These are phyloP conservation scores for Mimumesa dahlbomi DNA, from an alignment of 2,888 invertebrate species.

Conservation along the genomic window DNA sequence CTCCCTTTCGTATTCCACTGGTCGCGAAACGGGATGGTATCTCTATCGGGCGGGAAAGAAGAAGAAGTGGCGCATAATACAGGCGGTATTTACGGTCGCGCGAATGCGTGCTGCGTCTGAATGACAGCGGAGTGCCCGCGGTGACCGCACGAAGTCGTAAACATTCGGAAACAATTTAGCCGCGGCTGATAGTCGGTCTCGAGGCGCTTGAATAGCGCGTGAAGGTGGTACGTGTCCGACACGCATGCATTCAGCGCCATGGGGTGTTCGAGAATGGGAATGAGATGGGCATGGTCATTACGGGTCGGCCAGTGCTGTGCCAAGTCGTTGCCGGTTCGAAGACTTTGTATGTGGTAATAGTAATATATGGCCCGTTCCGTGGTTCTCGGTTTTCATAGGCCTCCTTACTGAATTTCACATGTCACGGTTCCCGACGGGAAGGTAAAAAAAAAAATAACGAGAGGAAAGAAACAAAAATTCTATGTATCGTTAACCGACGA, in stretches of 20 bases:
- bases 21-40: constrained; percentile 6
- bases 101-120: constrained; percentile 42
- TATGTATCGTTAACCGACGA: no score
- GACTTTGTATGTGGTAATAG: constrained; percentile 8
- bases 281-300: constrained; percentile 64
- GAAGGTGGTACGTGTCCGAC: constrained; percentile 66
- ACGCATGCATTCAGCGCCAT: constrained; percentile 66
- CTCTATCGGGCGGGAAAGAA: background rate
- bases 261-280: constrained; percentile 59
- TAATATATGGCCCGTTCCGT: background rate
- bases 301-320: constrained; percentile 37
- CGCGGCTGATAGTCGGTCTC: constrained; percentile 60
- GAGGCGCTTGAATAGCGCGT: constrained; percentile 67
- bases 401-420: constrained; percentile 25
- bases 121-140: constrained; percentile 47
- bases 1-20: no score
- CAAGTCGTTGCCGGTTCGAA: constrained; percentile 23
- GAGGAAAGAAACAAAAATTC: constrained; percentile 14
- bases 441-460: background rate
- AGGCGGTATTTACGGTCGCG: constrained; percentile 42
- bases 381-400: background rate
- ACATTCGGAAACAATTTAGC: constrained; percentile 73
- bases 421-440: constrained; percentile 14
- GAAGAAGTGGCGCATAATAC: constrained; percentile 31
- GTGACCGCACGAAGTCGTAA: constrained; percentile 50